Evolutionary conservation across 2,888 invertebrate species (phyloP).

Genomic region (Corythucha ciliata): DNA sequence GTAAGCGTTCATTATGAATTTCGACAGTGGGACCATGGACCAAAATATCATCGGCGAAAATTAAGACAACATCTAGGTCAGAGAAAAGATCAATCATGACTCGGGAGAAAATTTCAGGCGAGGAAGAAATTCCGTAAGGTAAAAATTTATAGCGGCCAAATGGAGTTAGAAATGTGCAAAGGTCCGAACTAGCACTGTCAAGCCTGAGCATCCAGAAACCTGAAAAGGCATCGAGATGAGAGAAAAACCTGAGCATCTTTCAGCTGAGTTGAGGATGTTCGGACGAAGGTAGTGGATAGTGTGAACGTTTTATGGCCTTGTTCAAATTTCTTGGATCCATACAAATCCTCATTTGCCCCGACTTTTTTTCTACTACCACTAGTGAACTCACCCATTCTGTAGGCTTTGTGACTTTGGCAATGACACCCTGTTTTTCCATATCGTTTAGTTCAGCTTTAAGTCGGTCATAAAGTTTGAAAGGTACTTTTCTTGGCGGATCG

Average conservation of each 20-base stretch:
- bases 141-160: constrained; percentile 11
- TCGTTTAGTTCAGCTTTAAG: constrained; percentile 10
- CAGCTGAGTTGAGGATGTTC: neutral
- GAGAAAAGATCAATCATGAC: neutral
- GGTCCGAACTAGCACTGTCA: neutral
- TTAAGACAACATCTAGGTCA: constrained; percentile 2
- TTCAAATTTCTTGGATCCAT: constrained; percentile 13
- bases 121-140: constrained; percentile 8
- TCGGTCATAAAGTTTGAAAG: constrained; percentile 6
- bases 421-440: constrained; percentile 8
- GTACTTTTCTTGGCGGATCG: constrained; percentile 17
- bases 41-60: constrained; percentile 11
- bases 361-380: constrained; percentile 1
- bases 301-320: constrained; percentile 2
- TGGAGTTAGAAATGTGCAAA: constrained; percentile 9
- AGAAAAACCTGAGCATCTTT: neutral
- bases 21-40: neutral
- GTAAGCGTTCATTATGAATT: constrained; percentile 1
- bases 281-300: constrained; percentile 6
- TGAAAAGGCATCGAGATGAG: constrained; percentile 5
- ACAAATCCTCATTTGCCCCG: constrained; percentile 8
- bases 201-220: constrained; percentile 7
- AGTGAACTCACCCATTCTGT: constrained; percentile 14
- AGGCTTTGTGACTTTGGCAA: constrained; percentile 10
- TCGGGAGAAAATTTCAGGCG: constrained; percentile 8